Conservation (phyloP, 1,140 invertebrate genomes). For the Drosophila elegans region DNA sequence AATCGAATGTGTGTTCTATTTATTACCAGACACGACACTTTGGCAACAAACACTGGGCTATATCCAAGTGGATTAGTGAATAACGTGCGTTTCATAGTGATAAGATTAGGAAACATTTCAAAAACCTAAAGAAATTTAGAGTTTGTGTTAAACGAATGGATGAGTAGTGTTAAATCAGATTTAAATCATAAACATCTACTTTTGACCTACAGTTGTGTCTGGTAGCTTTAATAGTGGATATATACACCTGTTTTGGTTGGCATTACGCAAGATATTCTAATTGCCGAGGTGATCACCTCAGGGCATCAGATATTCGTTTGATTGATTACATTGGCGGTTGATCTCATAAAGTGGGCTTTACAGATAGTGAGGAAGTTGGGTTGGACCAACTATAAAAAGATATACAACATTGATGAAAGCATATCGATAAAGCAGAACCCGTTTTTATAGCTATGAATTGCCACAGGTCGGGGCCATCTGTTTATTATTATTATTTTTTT, state of each 20-base stretch:
- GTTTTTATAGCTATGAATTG: constrained; percentile 19
- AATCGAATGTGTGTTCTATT: constrained; percentile 53
- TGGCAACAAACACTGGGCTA: constrained; percentile 7
- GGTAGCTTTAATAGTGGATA: background rate
- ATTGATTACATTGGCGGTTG: constrained; percentile 36
- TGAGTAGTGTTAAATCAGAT: no score
- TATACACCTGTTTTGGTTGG: constrained; percentile 34
- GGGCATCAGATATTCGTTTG: constrained; percentile 32
- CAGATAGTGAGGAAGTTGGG: constrained; percentile 27
- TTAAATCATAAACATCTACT: no score
- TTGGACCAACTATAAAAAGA: background rate
- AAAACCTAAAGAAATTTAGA: background rate
- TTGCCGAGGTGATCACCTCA: constrained; percentile 40
- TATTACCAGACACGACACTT: constrained; percentile 52
- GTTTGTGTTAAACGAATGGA: no score
- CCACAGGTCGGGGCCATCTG: constrained; percentile 33
- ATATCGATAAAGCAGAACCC: constrained; percentile 12
- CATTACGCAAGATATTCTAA: constrained; percentile 54
- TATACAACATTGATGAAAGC: background rate
- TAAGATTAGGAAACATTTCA: constrained; percentile 1
- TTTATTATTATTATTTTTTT: background rate
- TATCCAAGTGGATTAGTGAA: constrained; percentile 17
- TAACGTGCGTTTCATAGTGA: constrained; percentile 36
- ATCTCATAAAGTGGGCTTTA: constrained; percentile 46
- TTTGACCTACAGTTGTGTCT: background rate